A percentile compares a stretch with the other conserved stretches of the same genome.
These are phyloP conservation scores for Trochalopteron elliotii DNA, from an alignment of 2,113 vertebrate species.

Conservation along the genomic window DNA sequence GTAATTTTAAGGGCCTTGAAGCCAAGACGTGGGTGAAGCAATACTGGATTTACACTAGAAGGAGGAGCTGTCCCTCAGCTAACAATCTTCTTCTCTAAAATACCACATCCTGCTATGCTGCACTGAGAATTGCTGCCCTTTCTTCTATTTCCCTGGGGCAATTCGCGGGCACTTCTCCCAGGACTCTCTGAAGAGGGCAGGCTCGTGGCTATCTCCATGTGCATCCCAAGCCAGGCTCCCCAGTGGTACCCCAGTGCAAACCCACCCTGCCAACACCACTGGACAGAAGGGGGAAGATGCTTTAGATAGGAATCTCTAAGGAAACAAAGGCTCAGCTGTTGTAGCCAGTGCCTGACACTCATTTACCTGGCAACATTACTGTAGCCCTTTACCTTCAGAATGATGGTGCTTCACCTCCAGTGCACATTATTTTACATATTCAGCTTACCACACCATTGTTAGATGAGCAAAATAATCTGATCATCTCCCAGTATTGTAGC, in stretches of 20 bases:
- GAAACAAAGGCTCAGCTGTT: not conserved
- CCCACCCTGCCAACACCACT: not conserved
- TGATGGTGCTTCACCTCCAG: rapidly evolving
- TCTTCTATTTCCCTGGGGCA: not conserved
- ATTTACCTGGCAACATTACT: not conserved
- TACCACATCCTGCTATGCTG: not conserved
- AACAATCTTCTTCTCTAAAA: not conserved
- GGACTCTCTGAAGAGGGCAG: not conserved
- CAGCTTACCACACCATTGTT: not conserved
- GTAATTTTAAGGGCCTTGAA: not conserved
- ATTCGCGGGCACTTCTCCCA: not conserved
- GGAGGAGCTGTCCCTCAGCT: not conserved
- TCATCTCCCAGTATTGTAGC: not conserved
- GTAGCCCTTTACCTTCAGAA: not conserved
- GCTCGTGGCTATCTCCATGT: rapidly evolving
- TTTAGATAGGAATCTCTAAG: not conserved
- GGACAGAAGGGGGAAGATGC: not conserved
- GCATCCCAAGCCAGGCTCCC: not conserved
- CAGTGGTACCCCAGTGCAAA: rapidly evolving
- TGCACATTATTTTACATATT: not conserved
- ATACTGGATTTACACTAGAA: not conserved
- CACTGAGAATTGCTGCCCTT: not conserved
- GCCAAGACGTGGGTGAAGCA: not conserved
- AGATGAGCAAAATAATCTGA: not conserved
- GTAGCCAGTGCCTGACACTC: not conserved